A percentile compares a stretch with the other conserved stretches of the same genome.
Conservation (phyloP, 2,888 invertebrate species). For the Trachelus iudaicus region DNA sequence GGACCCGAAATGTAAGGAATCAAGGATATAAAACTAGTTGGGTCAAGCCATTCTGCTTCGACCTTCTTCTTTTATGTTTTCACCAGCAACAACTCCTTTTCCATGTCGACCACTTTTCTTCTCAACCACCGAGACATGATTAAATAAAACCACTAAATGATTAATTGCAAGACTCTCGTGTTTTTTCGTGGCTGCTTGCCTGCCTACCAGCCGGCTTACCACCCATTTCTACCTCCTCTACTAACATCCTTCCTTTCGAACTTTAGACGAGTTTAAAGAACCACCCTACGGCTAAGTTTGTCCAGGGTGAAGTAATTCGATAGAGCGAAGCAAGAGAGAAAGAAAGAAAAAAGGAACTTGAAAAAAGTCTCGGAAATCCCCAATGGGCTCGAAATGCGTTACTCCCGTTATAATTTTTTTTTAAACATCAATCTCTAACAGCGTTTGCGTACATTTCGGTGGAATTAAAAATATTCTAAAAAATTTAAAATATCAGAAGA, state of each 20-base stretch:
- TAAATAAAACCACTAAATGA: conserved; percentile 58
- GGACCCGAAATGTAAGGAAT: background rate
- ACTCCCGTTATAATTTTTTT: background rate
- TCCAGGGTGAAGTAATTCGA: conserved; percentile 11
- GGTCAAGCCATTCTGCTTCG: background rate
- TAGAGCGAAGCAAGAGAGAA: conserved; percentile 4
- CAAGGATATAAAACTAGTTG: background rate
- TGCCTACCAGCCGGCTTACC: background rate
- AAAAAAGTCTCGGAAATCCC: background rate
- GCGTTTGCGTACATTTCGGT: background rate
- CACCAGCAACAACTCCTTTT: conserved; percentile 6
- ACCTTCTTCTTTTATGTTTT: background rate
- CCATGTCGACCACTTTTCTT: conserved; percentile 19
- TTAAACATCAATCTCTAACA: background rate
- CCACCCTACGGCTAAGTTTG: conserved; percentile 18
- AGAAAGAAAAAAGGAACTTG: background rate
- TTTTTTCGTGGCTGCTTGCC: conserved; percentile 19
- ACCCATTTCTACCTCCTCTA: conserved; percentile 7
- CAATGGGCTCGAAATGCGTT: background rate
- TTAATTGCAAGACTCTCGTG: conserved; percentile 47
- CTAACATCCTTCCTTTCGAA: conserved; percentile 23
- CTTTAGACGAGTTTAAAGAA: conserved; percentile 29
- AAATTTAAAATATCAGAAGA: background rate
- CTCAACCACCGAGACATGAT: conserved; percentile 44
- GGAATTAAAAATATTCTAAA: background rate